These are phyloP conservation scores for Chromis chromis DNA, from an alignment of 2,797 vertebrate species.

Conservation along the genomic window DNA sequence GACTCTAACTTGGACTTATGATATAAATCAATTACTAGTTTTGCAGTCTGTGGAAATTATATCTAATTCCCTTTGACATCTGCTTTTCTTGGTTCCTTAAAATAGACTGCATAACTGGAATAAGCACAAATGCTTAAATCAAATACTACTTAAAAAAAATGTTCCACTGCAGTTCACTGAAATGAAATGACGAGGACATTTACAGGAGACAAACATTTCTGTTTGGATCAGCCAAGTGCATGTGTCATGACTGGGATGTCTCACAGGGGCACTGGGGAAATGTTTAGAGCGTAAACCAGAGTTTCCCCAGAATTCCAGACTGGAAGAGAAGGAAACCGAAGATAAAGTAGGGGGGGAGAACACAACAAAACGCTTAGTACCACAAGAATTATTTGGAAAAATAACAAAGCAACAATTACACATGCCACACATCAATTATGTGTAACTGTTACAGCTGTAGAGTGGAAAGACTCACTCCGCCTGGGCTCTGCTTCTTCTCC, in stretches of 20 bases:
- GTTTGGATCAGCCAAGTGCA: slow-evolving; percentile 58
- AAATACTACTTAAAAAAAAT: neutral
- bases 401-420: slow-evolving; percentile 77
- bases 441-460: slow-evolving; percentile 65
- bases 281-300: slow-evolving; percentile 42
- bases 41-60: slow-evolving; percentile 34
- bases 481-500: slow-evolving; percentile 61
- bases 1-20: slow-evolving; percentile 21
- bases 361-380: slow-evolving; percentile 58
- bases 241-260: slow-evolving; percentile 41
- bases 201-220: slow-evolving; percentile 35
- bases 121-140: neutral
- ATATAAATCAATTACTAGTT: slow-evolving; percentile 40
- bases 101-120: neutral
- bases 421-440: slow-evolving; percentile 73
- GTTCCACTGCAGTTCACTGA: neutral
- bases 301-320: slow-evolving; percentile 56
- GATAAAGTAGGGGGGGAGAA: neutral
- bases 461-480: slow-evolving; percentile 40
- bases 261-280: slow-evolving; percentile 31
- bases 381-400: slow-evolving; percentile 71
- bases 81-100: neutral
- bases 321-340: slow-evolving; percentile 7
- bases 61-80: slow-evolving; percentile 9
- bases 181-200: slow-evolving; percentile 9